Conservation (phyloP, 2,888 invertebrate species). For the Drosophila mulleri region DNA sequence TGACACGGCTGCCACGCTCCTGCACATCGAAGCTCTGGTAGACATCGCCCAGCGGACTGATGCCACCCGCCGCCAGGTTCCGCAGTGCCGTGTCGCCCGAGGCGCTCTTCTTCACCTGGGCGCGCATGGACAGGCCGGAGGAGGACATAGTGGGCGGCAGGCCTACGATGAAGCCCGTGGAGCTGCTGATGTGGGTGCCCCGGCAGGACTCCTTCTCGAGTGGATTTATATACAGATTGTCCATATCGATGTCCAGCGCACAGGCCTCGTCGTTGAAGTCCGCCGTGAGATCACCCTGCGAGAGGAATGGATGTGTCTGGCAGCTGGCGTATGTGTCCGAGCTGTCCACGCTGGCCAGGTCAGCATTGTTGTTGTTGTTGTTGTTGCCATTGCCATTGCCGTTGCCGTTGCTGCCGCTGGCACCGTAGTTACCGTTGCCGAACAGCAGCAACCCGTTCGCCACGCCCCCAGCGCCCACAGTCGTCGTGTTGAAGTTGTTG, state of each 20-base stretch:
- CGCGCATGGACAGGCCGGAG: constrained; percentile 84
- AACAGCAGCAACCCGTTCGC: constrained; percentile 62
- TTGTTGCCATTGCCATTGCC: constrained; percentile 72
- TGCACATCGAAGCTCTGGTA: constrained; percentile 86
- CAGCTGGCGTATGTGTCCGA: constrained; percentile 98
- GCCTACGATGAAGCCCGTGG: constrained; percentile 80
- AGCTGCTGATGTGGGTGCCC: constrained; percentile 58
- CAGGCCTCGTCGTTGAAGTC: constrained; percentile 85
- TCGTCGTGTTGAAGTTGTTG: constrained; percentile 83
- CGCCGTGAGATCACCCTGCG: constrained; percentile 91
- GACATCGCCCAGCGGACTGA: constrained; percentile 87
- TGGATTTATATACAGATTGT: constrained; percentile 95
- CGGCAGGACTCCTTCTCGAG: constrained; percentile 87
- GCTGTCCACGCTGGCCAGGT: constrained; percentile 89
- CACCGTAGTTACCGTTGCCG: constrained; percentile 68
- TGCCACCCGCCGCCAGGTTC: constrained; percentile 86
- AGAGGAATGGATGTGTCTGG: constrained; percentile 97
- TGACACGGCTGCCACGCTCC: constrained; percentile 86
- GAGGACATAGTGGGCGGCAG: constrained; percentile 72
- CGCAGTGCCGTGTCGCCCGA: constrained; percentile 91
- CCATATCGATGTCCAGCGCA: constrained; percentile 87
- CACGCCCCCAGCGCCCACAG: constrained; percentile 62
- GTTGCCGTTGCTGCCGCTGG: constrained; percentile 66
- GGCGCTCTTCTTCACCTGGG: constrained; percentile 90
- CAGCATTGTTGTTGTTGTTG: constrained; percentile 85